phyloP scores from a whole-genome alignment of 2,113 vertebrate genomes.

The Ondatra zibethicus region DNA sequence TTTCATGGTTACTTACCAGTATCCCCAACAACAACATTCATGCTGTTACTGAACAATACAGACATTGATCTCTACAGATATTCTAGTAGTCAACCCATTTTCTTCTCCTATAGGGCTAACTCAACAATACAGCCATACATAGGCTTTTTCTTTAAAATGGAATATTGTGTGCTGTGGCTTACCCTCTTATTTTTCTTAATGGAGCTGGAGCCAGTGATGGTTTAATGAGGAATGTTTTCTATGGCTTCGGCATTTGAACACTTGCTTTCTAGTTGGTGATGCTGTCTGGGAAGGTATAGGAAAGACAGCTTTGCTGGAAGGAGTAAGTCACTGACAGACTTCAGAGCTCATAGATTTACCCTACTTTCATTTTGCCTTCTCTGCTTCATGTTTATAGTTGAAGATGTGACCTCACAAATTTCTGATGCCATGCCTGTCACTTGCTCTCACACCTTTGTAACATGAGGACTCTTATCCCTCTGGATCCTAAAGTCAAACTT shows the following conservation, averaged over 20 bases:
- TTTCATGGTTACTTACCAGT: background rate
- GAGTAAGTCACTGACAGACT: background rate
- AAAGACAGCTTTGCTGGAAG: background rate
- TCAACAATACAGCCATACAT: background rate
- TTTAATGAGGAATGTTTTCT: background rate
- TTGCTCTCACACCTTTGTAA: background rate
- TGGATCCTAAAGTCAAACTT: background rate
- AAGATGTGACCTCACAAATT: too few relatives aligned
- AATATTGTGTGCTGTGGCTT: background rate
- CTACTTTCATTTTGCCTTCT: too few relatives aligned
- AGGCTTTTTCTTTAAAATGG: background rate
- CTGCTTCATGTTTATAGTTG: background rate
- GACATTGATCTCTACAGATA: fast-evolving
- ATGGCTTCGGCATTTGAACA: background rate
- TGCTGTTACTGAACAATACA: background rate
- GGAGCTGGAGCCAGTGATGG: background rate
- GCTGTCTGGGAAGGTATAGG: background rate
- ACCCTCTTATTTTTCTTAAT: constrained; percentile 1
- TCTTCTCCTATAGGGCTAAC: background rate
- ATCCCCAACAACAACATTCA: background rate
- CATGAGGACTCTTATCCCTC: background rate
- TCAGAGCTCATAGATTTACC: background rate
- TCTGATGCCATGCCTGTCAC: background rate
- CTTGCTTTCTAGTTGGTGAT: background rate
- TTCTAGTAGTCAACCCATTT: background rate